Evolutionary conservation across 2,113 vertebrate genomes (phyloP).

Genomic region (Oriolus oriolus): DNA sequence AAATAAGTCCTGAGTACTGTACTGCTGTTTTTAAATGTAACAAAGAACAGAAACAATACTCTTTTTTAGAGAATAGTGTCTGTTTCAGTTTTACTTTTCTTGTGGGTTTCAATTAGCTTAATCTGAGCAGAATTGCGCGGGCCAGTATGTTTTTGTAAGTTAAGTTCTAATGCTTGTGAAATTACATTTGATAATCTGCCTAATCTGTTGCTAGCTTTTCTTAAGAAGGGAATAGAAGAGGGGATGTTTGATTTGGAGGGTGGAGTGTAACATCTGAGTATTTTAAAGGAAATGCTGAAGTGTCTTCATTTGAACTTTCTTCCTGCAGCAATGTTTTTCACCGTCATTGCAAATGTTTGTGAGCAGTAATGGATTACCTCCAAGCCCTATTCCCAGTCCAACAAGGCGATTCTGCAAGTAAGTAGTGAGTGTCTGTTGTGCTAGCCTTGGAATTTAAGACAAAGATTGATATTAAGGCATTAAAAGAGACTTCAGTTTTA

Average conservation of each 20-base stretch:
- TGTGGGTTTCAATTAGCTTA: background rate
- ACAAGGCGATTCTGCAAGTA: slow-evolving; percentile 87
- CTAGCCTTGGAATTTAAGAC: background rate
- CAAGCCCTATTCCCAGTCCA: slow-evolving; percentile 87
- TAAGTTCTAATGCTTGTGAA: background rate
- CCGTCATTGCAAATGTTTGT: slow-evolving; percentile 94
- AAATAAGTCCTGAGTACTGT: background rate
- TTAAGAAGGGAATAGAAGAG: background rate
- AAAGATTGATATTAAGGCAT: background rate
- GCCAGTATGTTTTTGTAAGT: background rate
- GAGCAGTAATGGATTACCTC: slow-evolving; percentile 90
- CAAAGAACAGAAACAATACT: background rate
- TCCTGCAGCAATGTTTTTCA: slow-evolving; percentile 89
- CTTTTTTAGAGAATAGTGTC: background rate
- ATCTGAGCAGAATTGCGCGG: background rate
- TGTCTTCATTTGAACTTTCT: background rate
- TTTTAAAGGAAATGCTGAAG: background rate
- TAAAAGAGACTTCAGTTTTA: background rate
- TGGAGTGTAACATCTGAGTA: background rate
- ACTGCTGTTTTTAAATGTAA: background rate
- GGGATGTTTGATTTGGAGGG: background rate
- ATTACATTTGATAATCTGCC: background rate
- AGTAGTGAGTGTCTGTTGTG: background rate
- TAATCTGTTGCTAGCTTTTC: background rate
- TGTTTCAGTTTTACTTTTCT: background rate